A percentile compares a stretch with the other conserved stretches of the same genome.
Conservation (phyloP, 1,140 invertebrate species). For the Adelges cooleyi region DNA sequence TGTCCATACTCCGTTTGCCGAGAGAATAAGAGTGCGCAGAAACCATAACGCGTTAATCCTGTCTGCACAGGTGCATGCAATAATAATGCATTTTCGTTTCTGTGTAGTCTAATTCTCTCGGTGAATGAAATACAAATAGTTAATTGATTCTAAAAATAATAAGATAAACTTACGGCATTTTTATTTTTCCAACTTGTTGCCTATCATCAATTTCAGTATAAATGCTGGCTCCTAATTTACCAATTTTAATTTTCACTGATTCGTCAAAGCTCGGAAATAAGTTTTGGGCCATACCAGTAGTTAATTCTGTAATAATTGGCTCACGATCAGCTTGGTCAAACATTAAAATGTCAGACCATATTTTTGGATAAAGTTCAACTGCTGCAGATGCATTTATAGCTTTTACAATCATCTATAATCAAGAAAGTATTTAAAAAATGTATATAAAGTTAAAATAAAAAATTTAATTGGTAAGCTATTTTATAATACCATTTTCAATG, state of each 20-base stretch:
- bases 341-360: conserved; percentile 66
- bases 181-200: conserved; percentile 3
- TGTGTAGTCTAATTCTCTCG: too few relatives aligned
- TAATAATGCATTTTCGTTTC: too few relatives aligned
- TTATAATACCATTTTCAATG: too few relatives aligned
- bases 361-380: conserved; percentile 51
- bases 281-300: conserved; percentile 18
- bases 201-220: conserved; percentile 16
- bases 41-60: too few relatives aligned
- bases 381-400: conserved; percentile 50
- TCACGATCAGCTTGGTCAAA: conserved; percentile 44
- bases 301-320: conserved; percentile 5
- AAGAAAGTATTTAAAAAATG: too few relatives aligned
- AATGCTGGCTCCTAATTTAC: conserved; percentile 3
- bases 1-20: too few relatives aligned
- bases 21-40: too few relatives aligned
- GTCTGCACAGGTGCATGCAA: too few relatives aligned
- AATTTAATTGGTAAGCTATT: too few relatives aligned
- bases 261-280: background rate
- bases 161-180: conserved; percentile 25
- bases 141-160: too few relatives aligned
- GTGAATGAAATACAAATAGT: too few relatives aligned
- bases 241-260: background rate
- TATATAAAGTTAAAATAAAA: too few relatives aligned
- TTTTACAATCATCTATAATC: conserved; percentile 41